These are phyloP conservation scores for Jaculus jaculus DNA, from an alignment of 2,113 vertebrate species.

Conservation along the genomic window DNA sequence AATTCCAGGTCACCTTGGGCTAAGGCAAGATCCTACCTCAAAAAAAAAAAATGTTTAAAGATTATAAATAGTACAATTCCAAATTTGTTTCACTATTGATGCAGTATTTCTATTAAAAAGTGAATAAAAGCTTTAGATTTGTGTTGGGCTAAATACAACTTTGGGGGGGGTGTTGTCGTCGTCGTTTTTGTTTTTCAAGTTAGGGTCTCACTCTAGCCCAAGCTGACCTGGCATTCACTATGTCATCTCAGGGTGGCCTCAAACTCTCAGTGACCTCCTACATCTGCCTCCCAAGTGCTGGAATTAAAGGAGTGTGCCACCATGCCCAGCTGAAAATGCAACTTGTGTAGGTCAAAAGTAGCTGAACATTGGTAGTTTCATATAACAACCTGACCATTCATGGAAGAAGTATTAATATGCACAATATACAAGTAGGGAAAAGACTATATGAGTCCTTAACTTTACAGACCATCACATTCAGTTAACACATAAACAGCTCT, in stretches of 20 bases:
- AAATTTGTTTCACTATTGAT: conserved; percentile 32
- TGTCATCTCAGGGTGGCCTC: no score
- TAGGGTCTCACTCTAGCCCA: no score
- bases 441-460: background rate
- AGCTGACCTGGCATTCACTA: no score
- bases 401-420: background rate
- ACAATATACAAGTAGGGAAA: background rate
- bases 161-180: background rate
- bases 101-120: conserved; percentile 9
- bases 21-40: no score
- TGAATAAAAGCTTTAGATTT: conserved; percentile 22
- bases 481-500: background rate
- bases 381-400: background rate
- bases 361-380: background rate
- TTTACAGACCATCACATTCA: background rate
- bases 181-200: no score
- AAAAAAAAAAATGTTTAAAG: no score
- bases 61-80: background rate
- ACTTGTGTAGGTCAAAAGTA: background rate
- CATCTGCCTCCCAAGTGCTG: no score
- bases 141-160: background rate
- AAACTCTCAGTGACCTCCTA: no score
- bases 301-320: no score
- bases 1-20: no score
- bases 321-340: background rate